Base-by-base conservation (phyloP, 2,797 vertebrate genomes). In the Coregonus sp. region DNA sequence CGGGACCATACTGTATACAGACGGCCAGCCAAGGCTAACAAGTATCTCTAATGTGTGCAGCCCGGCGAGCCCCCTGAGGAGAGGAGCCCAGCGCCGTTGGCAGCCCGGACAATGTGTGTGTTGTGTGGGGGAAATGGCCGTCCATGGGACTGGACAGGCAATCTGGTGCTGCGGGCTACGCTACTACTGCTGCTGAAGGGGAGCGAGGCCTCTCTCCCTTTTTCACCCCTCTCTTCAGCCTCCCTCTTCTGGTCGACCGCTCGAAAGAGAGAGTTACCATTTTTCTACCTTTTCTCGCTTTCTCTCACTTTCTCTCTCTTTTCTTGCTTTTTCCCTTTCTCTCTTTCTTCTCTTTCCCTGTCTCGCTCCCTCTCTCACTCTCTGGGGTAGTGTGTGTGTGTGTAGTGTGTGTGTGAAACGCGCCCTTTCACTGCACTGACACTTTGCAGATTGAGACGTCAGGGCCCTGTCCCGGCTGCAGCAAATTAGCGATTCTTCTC, bases 371-470 rank as follows among this genome's bases (percentile, higher is more conserved):
- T 12, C 33, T 25, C 18, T 50, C 1, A 71, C 54, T 72, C 56
- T 72, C 56, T 61, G 70, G 31, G 31, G 20, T 18, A 2, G 93
- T 92, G 95, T 94, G 74, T 83, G 90, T 92, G 90, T 86, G 9
- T 90, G 77, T 40, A 37, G 40, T 47, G 40, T 47, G 93, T 89
- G 93, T 91, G 94, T 94, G 93, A 95, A 96, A 92, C 90, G 83
- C 89, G 90, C 88, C 93, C 95, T 96, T 98, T 98, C 97, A 97
- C 85, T 84, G 91, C 78, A 80, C 94, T 97, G 96, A 97, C 96
- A 96, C 92, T 90, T 92, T 77, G 94, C 95, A 96, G 97, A 99
- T 99, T 97, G 97, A 99, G 97, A 97, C 95, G 92, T 98, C 95
- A 96, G 95, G 93, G 87, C 93, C 72, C 91, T 88, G 89, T 93